Evolutionary conservation across 2,797 vertebrate genomes (phyloP), one percentile per base, ranked within the genome.

Genomic region (Champsocephalus esox): DNA sequence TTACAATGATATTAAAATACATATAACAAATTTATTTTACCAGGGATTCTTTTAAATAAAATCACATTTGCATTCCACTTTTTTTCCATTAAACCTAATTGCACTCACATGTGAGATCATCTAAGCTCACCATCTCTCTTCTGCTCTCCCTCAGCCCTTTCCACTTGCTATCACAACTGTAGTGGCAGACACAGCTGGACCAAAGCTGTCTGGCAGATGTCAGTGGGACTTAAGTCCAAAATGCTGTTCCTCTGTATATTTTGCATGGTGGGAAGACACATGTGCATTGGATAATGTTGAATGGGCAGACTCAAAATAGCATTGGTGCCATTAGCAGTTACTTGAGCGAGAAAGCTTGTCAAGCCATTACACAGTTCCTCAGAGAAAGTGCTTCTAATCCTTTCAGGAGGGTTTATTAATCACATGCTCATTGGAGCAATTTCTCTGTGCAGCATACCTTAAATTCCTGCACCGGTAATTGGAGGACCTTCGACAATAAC

Each of bases 171-270:
- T 60, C 81, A 82, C 75, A 62, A 66, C 81, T 79, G 56, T 70
- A 79, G 84, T 70, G 76, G 70, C 75, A 86, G 78, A 73, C 84
- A 83, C 89, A 92, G 91, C 88, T 91, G 86, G 82, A 85, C 89
- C 86, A 93, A 95, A 95, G 92, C 92, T 95, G 95, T 90, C 85
- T 79, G 88, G 87, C 94, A 96, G 95, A 95, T 94, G 94, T 93
- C 66, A 86, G 59, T 4, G 74, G 66, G 86, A 94, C 90, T 72
- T 80, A 63, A 82, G 81, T 91, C 88, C 85, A 94, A 87, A 90
- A 74, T 72, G 66, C 77, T 89, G 90, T 81, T 90, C 83, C 78
- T 88, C 75, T 93, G 90, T 92, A 85, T 93, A 92, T 93, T 94
- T 92, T 92, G 89, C 84, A 91, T 89, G 91, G 79, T 78, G 80